These are phyloP conservation scores for Phalacrocorax brasilianus DNA, from an alignment of 2,113 vertebrate species.

Conservation along the genomic window DNA sequence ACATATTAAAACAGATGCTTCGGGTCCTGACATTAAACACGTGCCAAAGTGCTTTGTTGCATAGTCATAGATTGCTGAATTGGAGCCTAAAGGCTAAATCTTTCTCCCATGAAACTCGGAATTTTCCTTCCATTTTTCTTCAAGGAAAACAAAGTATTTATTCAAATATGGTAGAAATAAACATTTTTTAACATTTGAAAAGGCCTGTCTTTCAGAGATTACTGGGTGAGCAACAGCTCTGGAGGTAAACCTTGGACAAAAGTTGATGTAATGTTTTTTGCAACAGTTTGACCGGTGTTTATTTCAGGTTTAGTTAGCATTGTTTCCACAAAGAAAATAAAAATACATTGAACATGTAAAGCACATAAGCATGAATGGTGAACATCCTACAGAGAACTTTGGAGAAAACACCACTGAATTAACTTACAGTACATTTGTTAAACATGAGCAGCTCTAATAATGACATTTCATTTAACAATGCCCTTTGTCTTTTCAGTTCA, in stretches of 20 bases:
- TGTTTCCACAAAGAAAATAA: constrained; percentile 39
- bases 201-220: neutral
- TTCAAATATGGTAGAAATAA: neutral
- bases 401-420: constrained; percentile 80
- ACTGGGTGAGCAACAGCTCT: neutral
- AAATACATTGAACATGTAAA: constrained; percentile 27
- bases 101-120: neutral
- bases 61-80: neutral
- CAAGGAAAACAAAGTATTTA: neutral
- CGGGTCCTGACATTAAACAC: constrained; percentile 40
- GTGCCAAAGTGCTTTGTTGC: constrained; percentile 37
- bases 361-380: constrained; percentile 44
- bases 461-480: constrained; percentile 89
- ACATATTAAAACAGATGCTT: constrained; percentile 49
- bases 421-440: constrained; percentile 86
- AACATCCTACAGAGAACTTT: constrained; percentile 75
- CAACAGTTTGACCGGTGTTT: neutral
- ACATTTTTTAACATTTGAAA: neutral
- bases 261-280: neutral
- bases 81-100: neutral
- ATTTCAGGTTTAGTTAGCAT: neutral
- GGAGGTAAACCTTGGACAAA: neutral
- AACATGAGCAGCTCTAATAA: constrained; percentile 86
- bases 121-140: neutral
- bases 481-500: constrained; percentile 88